Base-by-base conservation (phyloP, 2,113 vertebrate genomes). In the Silurus meridionalis region DNA sequence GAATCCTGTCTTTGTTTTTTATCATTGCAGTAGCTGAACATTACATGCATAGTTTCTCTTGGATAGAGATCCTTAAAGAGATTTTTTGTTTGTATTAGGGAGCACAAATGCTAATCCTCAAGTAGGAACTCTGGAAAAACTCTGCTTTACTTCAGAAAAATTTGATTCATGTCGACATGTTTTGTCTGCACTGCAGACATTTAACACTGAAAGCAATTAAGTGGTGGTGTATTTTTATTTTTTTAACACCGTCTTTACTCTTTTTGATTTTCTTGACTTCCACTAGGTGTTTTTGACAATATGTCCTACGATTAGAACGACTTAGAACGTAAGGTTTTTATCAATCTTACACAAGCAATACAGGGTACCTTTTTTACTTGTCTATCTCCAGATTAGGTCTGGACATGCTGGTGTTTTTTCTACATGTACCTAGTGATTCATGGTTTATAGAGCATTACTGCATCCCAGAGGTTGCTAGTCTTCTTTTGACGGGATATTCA, bases 261-360 rank as follows among this genome's bases (percentile, higher is more conserved):
- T 83, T 83, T 64, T 50, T 66, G 25, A 46, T 5, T 77, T 58
- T 48, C 37, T 37, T 37, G 64, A 64, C 48, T 78, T 85, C 83
- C 50, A 50, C 37, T 80, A 57, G 19, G 4, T 72, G 72, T 50
- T 14, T 67, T 52, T 52, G 25, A 85, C 28, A n/a, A 21, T 67
- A n/a, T 25, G 75, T 85, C 61, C 66, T 69, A 83, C n/a, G 48
- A 83, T 89, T 58, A 67, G 74, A 83, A 87, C 15, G 25, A 55
- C 19, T 37, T 81, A 57, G 48, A 69, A 84, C 52, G 37, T 85
- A 77, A 57, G 83, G 83, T 80, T 85, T 53, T 25, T 82, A 82
- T 6, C 48, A 87, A 85, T 89, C 80, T 74, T 74, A 87, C 57
- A 61, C 74, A 79, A 87, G 88, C 86, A 89, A 89, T 89, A 89